Evolutionary conservation across 2,888 invertebrate species (phyloP).

Genomic region (Eristalis tenax): DNA sequence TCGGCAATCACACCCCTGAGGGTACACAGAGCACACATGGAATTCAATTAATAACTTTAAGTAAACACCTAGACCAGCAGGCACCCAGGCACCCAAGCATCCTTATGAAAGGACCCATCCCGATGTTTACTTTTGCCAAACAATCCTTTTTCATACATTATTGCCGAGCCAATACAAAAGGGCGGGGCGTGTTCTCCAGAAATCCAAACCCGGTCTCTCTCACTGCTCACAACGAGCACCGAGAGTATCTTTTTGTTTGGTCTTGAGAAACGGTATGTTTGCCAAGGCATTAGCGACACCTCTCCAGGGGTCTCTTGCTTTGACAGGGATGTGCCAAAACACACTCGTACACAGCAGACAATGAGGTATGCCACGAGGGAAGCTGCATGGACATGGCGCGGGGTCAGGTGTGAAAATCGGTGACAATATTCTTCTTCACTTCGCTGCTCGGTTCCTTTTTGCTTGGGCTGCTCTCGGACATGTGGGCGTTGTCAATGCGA

Average conservation of each 20-base stretch:
- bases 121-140: slow-evolving; percentile 49
- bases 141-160: slow-evolving; percentile 68
- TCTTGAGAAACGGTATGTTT: slow-evolving; percentile 58
- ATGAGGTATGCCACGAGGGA: slow-evolving; percentile 34
- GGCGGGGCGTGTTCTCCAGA: slow-evolving; percentile 56
- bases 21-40: slow-evolving; percentile 43
- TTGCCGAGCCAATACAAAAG: slow-evolving; percentile 24
- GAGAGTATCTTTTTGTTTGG: slow-evolving; percentile 37
- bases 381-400: slow-evolving; percentile 29
- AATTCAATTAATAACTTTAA: slow-evolving; percentile 71
- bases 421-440: slow-evolving; percentile 45
- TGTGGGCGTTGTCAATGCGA: slow-evolving; percentile 68
- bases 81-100: slow-evolving; percentile 48
- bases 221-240: slow-evolving; percentile 47
- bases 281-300: slow-evolving; percentile 65
- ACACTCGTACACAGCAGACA: slow-evolving; percentile 26
- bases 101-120: slow-evolving; percentile 53
- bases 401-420: slow-evolving; percentile 69
- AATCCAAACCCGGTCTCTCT: slow-evolving; percentile 38
- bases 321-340: slow-evolving; percentile 63
- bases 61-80: slow-evolving; percentile 43
- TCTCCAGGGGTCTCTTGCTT: slow-evolving; percentile 63
- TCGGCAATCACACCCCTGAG: slow-evolving; percentile 69
- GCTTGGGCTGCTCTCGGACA: not conserved
- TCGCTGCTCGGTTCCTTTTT: not conserved